Base-by-base conservation (phyloP, 2,888 invertebrate genomes). In the Dicycla oo region DNA sequence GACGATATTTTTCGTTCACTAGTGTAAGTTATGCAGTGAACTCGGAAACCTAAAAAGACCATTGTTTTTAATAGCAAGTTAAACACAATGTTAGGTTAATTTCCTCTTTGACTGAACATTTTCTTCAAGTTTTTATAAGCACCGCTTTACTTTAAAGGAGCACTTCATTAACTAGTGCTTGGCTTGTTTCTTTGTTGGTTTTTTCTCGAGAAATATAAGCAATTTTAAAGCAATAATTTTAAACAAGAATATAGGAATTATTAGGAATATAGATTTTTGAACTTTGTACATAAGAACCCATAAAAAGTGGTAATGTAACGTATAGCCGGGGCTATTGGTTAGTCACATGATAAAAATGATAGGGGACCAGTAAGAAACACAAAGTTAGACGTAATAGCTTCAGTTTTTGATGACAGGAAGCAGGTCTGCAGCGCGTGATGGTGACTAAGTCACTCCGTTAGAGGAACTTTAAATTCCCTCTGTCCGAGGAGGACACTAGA, bases 101-200 rank as follows among this genome's bases (percentile, higher is more conserved):
- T 70, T 73, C 1, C 15, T 26, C 30, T 49, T 4, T 15, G 30
- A 20, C 54, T 43, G 13, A 13, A 43, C 13, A 20, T 30, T 63
- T 47, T 38, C 15, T 53, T 20, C 11, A 45, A 70, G 54, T n/a
- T n/a, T 78, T 38, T 43, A 2, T 10, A 38, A 45, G 56, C 23
- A 5, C 13, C 43, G 18, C 1, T 69, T 61, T 56, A 61, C 8
- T 56, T 72, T 47, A 49, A 15, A 43, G 15, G 7, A 56, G 15
- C 38, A 51, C 75, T 79, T 73, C 38, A 51, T 61, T 73, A 79
- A 10, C 8, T 56, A 61, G 47, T 34, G 18, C 54, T n/a, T 54
- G 7, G 38, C 11, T 23, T 10, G 20, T 45, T 61, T n/a, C 23
- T 15, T 61, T 73, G 34, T 61, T 20, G 7, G 7, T 13, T 73